Conservation (phyloP, 2,888 invertebrate genomes). For the Parnassius mnemosyne region DNA sequence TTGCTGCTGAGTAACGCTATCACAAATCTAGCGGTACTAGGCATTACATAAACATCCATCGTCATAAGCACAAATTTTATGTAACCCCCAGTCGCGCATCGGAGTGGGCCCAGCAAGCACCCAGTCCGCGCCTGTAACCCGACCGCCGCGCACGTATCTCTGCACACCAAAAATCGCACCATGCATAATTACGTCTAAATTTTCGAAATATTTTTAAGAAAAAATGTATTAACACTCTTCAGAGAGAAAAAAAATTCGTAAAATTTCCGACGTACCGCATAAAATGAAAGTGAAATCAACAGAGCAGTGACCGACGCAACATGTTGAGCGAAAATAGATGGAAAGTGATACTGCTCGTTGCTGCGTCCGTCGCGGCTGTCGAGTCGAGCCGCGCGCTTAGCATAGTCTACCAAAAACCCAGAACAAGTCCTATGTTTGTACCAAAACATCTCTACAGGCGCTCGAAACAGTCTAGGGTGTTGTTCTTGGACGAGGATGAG, state of each 20-base stretch:
- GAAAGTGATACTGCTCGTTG: conserved; percentile 72
- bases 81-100: conserved; percentile 38
- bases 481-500: conserved; percentile 68
- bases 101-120: conserved; percentile 35
- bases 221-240: conserved; percentile 25
- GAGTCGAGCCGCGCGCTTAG: conserved; percentile 70
- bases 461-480: conserved; percentile 50
- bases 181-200: conserved; percentile 21
- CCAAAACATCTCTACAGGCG: conserved; percentile 56
- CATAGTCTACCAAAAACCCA: conserved; percentile 58
- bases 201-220: conserved; percentile 28
- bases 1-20: conserved; percentile 39
- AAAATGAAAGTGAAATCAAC: conserved; percentile 72
- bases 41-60: conserved; percentile 40
- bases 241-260: conserved; percentile 28
- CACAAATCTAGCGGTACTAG: conserved; percentile 28
- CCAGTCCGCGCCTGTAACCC: conserved; percentile 42
- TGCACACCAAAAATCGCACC: conserved; percentile 20
- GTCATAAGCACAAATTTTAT: conserved; percentile 42
- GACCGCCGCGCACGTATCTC: conserved; percentile 38
- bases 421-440: conserved; percentile 63
- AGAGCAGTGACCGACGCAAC: conserved; percentile 71
- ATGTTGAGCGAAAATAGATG: conserved; percentile 74
- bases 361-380: conserved; percentile 56
- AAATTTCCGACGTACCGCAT: conserved; percentile 30